phyloP scores from a whole-genome alignment of 2,113 vertebrate species.

The Lutjanus erythropterus region DNA sequence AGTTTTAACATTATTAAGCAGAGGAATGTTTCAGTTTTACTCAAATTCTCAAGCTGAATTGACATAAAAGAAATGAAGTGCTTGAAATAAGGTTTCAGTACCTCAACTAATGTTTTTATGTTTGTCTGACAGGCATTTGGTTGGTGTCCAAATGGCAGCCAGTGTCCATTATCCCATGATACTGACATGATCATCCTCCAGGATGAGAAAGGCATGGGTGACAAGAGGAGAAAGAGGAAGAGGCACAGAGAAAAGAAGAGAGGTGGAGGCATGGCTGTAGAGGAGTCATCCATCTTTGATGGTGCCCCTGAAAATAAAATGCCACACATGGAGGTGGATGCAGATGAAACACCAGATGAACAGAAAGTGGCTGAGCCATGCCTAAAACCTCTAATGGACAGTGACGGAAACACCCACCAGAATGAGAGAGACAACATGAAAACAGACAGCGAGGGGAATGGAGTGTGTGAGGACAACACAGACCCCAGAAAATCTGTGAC shows the following conservation, averaged over 20 bases:
- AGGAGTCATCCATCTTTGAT: slow-evolving; percentile 28
- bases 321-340: slow-evolving; percentile 72
- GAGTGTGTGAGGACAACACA: slow-evolving; percentile 9
- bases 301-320: slow-evolving; percentile 73
- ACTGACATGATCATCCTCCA: slow-evolving; percentile 95
- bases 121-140: slow-evolving; percentile 89
- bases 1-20: slow-evolving; percentile 32
- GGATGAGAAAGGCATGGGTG: slow-evolving; percentile 87
- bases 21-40: neutral
- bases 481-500: neutral
- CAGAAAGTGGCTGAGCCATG: slow-evolving; percentile 39
- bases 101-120: neutral
- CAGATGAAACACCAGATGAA: slow-evolving; percentile 10
- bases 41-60: neutral
- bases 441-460: slow-evolving; percentile 12
- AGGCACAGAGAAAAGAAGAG: slow-evolving; percentile 85
- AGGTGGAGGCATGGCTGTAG: neutral
- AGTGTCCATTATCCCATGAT: slow-evolving; percentile 93
- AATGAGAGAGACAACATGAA: slow-evolving; percentile 19
- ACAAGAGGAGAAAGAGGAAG: slow-evolving; percentile 88
- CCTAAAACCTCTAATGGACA: neutral
- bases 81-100: neutral
- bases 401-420: neutral
- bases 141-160: slow-evolving; percentile 92
- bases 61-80: neutral